A percentile compares a stretch with the other conserved stretches of the same genome.
These are phyloP conservation scores for Gila orcuttii DNA, from an alignment of 2,113 vertebrate species.

Conservation along the genomic window DNA sequence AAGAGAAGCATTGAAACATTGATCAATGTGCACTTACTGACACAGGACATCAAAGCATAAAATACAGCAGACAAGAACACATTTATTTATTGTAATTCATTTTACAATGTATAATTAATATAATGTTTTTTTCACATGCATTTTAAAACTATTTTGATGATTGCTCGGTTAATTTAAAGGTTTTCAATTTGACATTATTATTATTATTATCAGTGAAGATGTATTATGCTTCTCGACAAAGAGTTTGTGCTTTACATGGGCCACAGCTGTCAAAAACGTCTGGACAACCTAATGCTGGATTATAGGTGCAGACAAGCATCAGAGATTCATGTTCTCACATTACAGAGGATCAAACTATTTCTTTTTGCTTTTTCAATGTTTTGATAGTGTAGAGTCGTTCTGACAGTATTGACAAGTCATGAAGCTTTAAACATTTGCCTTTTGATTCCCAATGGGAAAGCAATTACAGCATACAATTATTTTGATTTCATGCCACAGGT, in stretches of 20 bases:
- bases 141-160: no score
- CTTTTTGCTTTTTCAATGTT: neutral
- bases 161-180: no score
- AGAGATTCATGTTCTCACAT: neutral
- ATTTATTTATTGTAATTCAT: no score
- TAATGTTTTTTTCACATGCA: no score
- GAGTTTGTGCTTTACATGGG: neutral
- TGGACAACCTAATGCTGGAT: neutral
- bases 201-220: neutral
- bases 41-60: no score
- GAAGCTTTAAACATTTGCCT: constrained; percentile 34
- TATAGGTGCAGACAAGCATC: neutral
- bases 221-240: neutral
- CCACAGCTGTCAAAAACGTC: neutral
- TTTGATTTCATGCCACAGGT: constrained; percentile 13
- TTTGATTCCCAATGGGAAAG: constrained; percentile 35
- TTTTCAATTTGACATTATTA: no score
- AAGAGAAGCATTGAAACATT: no score
- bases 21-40: no score
- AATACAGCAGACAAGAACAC: no score
- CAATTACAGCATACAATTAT: neutral
- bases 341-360: neutral
- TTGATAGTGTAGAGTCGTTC: neutral
- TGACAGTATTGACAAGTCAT: constrained; percentile 21
- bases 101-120: no score